phyloP scores from a whole-genome alignment of 2,888 invertebrate genomes.

The Diaphora mendica region DNA sequence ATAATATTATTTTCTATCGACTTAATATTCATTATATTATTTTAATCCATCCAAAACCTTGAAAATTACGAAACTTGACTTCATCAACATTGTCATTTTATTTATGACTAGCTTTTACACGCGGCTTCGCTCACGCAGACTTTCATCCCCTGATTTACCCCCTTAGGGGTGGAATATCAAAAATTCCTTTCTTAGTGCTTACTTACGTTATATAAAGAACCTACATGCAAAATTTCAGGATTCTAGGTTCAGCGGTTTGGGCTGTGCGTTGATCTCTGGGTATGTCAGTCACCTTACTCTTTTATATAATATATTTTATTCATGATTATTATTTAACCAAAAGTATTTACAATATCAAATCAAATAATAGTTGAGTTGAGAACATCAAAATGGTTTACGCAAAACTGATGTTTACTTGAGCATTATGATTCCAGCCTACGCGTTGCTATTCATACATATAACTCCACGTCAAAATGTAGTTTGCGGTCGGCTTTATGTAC shows the following conservation, averaged over 20 bases:
- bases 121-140: too few species aligned
- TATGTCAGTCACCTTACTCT: too few species aligned
- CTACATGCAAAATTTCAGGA: too few species aligned
- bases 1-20: too few species aligned
- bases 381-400: slow-evolving; percentile 23
- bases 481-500: slow-evolving; percentile 43
- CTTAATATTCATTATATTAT: neutral
- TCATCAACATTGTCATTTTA: neutral
- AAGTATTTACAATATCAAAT: neutral
- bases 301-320: too few species aligned
- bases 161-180: too few species aligned
- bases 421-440: slow-evolving; percentile 31
- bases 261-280: too few species aligned
- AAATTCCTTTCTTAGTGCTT: too few species aligned
- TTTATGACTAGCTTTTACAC: too few species aligned
- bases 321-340: neutral
- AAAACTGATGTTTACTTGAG: slow-evolving; percentile 32
- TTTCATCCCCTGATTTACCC: too few species aligned
- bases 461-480: slow-evolving; percentile 41
- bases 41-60: neutral
- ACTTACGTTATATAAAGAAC: too few species aligned
- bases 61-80: neutral
- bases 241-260: too few species aligned
- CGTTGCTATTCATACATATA: slow-evolving; percentile 27
- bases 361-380: neutral